Evolutionary conservation across 2,113 vertebrate species (phyloP), one percentile per base, ranked within the genome.

Genomic region (Passer domesticus): DNA sequence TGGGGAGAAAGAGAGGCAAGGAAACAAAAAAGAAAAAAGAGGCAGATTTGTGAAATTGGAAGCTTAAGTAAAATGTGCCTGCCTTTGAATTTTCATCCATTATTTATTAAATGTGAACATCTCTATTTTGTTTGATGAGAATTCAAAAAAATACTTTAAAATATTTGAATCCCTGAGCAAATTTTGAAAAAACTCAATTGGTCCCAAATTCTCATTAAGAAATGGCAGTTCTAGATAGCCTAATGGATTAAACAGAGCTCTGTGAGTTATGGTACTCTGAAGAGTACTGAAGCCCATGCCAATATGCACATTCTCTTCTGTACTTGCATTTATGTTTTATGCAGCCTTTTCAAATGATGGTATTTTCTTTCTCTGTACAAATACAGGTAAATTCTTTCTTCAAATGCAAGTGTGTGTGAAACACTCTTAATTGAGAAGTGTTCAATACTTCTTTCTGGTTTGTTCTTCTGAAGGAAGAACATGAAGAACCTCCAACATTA

Each of bases 41-140:
- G 33, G 14, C 7, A 89, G 27, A 91, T 43, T 60, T 1, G 2
- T 64, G 27, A 87, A 92, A 85, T 4, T 68, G 62, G 66, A 91
- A 73, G 53, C 73, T 60, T 72, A 81, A 83, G 35, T 73, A 62
- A 80, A 89, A 92, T 49, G 14, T 47, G 46, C 30, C 63, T 58
- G 43, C 7, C 66, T 78, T 67, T 74, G 80, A 90, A 78, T 91
- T 83, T 77, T 64, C 69, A 64, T 44, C 19, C 31, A 30, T 78
- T 89, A 87, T 83, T 94, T 94, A 87, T 82, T 77, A 91, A 78
- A 92, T 87, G 49, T 41, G 41, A 96, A 70, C 27, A 83, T 15
- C 28, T 75, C 64, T 41, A 41, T 41, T 41, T 41, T 41, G 39
- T 41, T 72, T 75, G 24, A 91, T 30, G 22, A 92, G 69, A 94